Percentiles rank a stretch among this genome's conserved stretches.
These are phyloP conservation scores for Holocentrus rufus DNA, from an alignment of 2,797 vertebrate genomes.

Conservation along the genomic window DNA sequence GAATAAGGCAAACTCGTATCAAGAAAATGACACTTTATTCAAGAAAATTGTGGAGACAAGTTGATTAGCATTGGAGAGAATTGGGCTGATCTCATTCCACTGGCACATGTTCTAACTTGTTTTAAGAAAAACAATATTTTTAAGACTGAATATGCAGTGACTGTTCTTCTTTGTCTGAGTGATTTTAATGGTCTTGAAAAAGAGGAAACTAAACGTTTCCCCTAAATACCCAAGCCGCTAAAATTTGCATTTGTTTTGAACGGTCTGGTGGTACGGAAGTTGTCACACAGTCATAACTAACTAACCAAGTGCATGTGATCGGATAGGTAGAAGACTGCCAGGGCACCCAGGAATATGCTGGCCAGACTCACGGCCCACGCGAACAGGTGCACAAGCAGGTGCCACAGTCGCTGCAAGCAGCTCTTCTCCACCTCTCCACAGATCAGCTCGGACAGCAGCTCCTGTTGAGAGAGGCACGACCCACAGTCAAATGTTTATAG, in stretches of 20 bases:
- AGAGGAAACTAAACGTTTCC: neutral
- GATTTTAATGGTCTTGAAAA: neutral
- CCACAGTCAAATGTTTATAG: neutral
- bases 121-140: too few relatives aligned
- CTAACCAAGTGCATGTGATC: constrained; percentile 58
- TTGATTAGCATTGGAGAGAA: too few relatives aligned
- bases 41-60: too few relatives aligned
- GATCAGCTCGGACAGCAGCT: constrained; percentile 82
- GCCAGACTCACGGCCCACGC: constrained; percentile 80
- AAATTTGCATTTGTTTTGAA: neutral
- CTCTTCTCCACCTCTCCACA: constrained; percentile 32
- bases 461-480: constrained; percentile 73
- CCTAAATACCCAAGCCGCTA: neutral
- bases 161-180: neutral
- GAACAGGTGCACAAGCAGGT: constrained; percentile 34
- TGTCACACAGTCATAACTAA: neutral
- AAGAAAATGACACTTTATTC: too few relatives aligned
- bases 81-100: too few relatives aligned
- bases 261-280: neutral
- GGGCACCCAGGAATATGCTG: constrained; percentile 57
- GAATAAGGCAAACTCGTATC: too few relatives aligned
- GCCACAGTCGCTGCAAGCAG: constrained; percentile 55
- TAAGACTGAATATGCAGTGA: too few relatives aligned
- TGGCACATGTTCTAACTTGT: too few relatives aligned
- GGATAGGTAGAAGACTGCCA: constrained; percentile 72